These are phyloP conservation scores for Tholera decimalis DNA, from an alignment of 2,888 invertebrate genomes.

Conservation along the genomic window DNA sequence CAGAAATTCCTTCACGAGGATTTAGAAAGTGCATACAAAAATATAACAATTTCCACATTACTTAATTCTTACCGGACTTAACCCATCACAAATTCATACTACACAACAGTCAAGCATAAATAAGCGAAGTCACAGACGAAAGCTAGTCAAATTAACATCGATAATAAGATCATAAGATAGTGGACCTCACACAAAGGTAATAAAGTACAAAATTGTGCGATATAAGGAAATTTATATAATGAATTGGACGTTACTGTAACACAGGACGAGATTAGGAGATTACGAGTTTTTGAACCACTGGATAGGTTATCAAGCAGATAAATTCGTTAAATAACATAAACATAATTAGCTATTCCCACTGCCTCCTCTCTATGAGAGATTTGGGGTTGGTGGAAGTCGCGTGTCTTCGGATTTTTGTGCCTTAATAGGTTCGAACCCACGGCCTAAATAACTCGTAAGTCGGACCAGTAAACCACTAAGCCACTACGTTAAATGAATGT, in stretches of 20 bases:
- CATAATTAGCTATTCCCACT: no score
- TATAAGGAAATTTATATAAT: slow-evolving; percentile 11
- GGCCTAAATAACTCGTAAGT: no score
- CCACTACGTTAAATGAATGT: no score
- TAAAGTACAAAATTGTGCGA: slow-evolving; percentile 67
- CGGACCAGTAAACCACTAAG: no score
- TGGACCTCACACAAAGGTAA: slow-evolving; percentile 34
- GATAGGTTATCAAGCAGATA: neutral
- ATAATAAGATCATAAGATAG: slow-evolving; percentile 54
- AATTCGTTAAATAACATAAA: neutral
- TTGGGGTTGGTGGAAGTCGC: no score
- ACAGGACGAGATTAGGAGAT: slow-evolving; percentile 12
- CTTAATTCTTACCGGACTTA: slow-evolving; percentile 9
- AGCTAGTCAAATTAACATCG: slow-evolving; percentile 36
- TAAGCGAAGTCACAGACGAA: slow-evolving; percentile 48
- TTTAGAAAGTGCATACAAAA: no score
- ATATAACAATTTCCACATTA: neutral
- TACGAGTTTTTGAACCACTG: neutral
- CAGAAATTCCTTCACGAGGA: no score
- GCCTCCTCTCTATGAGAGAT: no score
- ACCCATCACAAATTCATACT: slow-evolving; percentile 16
- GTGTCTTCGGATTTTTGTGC: no score
- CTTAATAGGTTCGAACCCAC: no score
- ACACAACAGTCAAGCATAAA: slow-evolving; percentile 35
- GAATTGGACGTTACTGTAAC: slow-evolving; percentile 25